Evolutionary conservation across 2,113 vertebrate genomes (phyloP), one percentile per base, ranked within the genome.

Genomic region (Rattus rattus): DNA sequence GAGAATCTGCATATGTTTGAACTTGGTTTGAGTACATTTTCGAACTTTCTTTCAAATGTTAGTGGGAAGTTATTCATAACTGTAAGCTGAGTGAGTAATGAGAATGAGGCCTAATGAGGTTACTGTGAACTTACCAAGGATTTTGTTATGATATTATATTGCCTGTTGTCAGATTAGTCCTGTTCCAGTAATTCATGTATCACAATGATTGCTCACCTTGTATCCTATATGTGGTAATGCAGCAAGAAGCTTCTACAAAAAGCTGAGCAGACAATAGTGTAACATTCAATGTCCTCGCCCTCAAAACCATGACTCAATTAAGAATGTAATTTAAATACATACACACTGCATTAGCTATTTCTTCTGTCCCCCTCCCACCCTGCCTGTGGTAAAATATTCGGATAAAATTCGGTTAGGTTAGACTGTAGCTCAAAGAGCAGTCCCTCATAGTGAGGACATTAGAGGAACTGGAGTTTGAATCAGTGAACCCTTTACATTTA

Each of bases 301-400:
- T 49, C 43, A 49, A 11, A 49, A 17, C 43, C 43, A 16, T 49
- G 6, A 14, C 6, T 26, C 11, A 49, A 49, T 12, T 30, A 77
- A 77, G 12, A 77, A 28, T 13, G 75, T 7, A 16, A 77, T 77
- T 76, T 76, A 76, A 11, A 49, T 76, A 28, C 73, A 76, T 76
- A 22, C 24, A 47, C 22, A 76, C 2, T 49, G 11, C 24, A 26
- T 47, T 47, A 14, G 73, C 28, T 13, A 5, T 11, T 13, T 49
- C 7, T 30, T 26, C 43, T 76, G 12, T 6, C 39, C 20, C 24
- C 63, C 7, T 1, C 22, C 20, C 0, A 1, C 1, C 22, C 22
- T 20, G 6, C 7, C 11, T 28, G 5, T 76, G 43, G 43, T 28
- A 28, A 76, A 28, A 39, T 72, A 39, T n/a, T n/a, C 36, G 43